Conservation (phyloP, 2,113 vertebrate species). For the Rhinolophus ferrumequinum region DNA sequence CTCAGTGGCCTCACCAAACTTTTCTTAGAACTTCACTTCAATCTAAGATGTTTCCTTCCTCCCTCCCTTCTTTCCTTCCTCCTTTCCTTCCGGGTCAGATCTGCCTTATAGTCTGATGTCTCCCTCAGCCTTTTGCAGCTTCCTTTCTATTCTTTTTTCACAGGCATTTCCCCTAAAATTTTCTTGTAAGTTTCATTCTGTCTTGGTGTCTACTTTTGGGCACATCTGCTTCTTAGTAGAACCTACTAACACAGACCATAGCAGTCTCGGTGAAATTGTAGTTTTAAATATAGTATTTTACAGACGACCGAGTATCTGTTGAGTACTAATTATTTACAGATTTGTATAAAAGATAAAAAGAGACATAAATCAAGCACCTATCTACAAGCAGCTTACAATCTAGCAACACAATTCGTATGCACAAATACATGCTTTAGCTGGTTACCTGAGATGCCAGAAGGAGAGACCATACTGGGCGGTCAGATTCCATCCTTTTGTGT, state of each 20-base stretch:
- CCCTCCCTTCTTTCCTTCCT: neutral
- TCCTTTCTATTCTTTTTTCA: constrained; percentile 2
- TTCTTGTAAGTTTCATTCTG: neutral
- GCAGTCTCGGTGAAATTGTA: neutral
- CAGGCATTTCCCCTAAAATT: neutral
- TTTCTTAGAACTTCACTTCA: neutral
- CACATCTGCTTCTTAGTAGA: neutral
- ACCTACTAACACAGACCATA: neutral
- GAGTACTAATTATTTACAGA: neutral
- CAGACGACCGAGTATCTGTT: neutral
- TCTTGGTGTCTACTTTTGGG: neutral
- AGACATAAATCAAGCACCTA: neutral
- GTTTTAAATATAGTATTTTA: neutral
- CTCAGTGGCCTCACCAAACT: neutral
- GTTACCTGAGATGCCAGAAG: neutral
- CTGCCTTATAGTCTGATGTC: neutral
- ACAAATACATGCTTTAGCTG: neutral
- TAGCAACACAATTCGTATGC: neutral
- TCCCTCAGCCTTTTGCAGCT: neutral
- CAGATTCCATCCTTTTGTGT: constrained; percentile 20
- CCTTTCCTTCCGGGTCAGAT: neutral
- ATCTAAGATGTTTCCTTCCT: neutral
- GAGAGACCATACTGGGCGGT: neutral
- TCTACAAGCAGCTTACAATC: constrained; percentile 39
- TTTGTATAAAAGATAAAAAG: neutral